Conservation (phyloP, 1,140 invertebrate genomes). For the Drosophila orosa region DNA sequence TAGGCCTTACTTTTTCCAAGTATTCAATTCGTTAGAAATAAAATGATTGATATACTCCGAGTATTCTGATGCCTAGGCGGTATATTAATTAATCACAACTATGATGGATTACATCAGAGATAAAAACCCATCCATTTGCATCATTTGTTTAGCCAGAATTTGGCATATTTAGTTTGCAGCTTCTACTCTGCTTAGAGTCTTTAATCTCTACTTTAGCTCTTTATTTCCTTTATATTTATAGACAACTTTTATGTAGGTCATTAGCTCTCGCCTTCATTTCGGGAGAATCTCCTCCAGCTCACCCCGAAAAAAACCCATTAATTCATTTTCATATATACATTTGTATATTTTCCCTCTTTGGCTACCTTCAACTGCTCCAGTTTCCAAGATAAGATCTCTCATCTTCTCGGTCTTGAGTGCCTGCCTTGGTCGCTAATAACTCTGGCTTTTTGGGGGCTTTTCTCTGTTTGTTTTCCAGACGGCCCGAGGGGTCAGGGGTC, state of each 20-base stretch:
- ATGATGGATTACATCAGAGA: slow-evolving; percentile 21
- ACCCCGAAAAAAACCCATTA: neutral
- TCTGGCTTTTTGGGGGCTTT: slow-evolving; percentile 33
- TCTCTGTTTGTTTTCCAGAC: slow-evolving; percentile 37
- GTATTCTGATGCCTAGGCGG: neutral
- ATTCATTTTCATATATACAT: neutral
- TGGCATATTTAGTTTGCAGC: neutral
- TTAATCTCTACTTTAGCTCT: too few relatives aligned
- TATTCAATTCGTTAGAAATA: neutral
- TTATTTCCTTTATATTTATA: neutral
- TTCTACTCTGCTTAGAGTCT: neutral
- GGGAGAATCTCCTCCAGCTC: neutral
- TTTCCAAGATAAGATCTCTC: slow-evolving; percentile 27
- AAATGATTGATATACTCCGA: slow-evolving; percentile 1
- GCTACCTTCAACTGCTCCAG: slow-evolving; percentile 30
- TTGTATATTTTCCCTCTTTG: slow-evolving; percentile 2
- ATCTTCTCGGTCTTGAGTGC: slow-evolving; percentile 37
- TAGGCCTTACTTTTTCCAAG: neutral
- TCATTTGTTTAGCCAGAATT: neutral
- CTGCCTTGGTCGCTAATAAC: slow-evolving; percentile 29
- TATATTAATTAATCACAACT: slow-evolving; percentile 11
- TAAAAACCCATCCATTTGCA: neutral
- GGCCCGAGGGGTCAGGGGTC: slow-evolving; percentile 60
- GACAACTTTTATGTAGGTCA: slow-evolving; percentile 4
- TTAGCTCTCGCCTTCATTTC: neutral